Conservation (phyloP, 2,888 invertebrate genomes). For the Oligia fasciuncula region DNA sequence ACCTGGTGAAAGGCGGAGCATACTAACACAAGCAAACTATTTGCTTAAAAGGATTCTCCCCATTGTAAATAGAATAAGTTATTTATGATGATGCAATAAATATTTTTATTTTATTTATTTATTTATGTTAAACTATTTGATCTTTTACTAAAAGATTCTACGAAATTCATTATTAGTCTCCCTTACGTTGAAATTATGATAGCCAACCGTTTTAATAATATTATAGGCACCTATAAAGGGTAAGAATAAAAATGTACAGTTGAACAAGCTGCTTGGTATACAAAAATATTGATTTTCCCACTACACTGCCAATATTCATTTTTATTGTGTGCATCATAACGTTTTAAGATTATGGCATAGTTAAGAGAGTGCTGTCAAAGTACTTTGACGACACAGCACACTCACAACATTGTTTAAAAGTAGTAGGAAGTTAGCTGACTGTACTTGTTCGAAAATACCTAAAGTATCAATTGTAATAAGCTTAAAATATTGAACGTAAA, state of each 20-base stretch:
- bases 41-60: too few relatives aligned
- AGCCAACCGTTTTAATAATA: not conserved
- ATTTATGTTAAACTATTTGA: constrained; percentile 15
- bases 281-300: not conserved
- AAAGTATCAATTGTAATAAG: constrained; percentile 5
- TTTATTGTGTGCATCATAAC: too few relatives aligned
- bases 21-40: too few relatives aligned
- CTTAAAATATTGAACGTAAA: constrained; percentile 11
- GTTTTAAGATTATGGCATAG: not conserved
- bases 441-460: not conserved
- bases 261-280: not conserved
- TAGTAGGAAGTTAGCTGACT: not conserved
- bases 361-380: not conserved
- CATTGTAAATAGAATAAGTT: too few relatives aligned
- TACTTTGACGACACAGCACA: not conserved
- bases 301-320: not conserved
- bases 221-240: not conserved
- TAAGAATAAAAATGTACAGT: not conserved
- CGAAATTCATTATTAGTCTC: not conserved
- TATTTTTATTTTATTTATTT: too few relatives aligned
- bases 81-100: too few relatives aligned
- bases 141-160: constrained; percentile 16
- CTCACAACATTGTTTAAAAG: not conserved
- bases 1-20: too few relatives aligned
- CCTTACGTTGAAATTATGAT: not conserved